Conservation (phyloP, 2,888 invertebrate species). For the Emmelina monodactyla region DNA sequence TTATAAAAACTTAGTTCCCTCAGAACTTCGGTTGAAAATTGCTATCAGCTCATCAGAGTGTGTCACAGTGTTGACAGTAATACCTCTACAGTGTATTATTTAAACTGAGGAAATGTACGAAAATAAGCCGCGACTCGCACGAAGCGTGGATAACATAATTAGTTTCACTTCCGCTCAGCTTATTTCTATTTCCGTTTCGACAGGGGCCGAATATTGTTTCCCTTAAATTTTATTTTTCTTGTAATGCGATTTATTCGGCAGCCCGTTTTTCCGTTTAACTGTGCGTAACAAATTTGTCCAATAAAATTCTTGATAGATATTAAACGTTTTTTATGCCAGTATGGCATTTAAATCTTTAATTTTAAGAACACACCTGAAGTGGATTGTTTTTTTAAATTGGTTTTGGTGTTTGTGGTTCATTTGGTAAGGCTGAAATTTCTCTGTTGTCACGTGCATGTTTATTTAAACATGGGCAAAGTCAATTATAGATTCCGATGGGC, state of each 20-base stretch:
- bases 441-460: background rate
- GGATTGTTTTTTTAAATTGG: no score
- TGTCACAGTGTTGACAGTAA: constrained; percentile 56
- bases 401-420: no score
- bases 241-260: constrained; percentile 51
- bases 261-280: constrained; percentile 30
- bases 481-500: constrained; percentile 36
- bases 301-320: no score
- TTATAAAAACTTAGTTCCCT: constrained; percentile 32
- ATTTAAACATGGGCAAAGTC: constrained; percentile 17
- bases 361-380: no score
- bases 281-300: constrained; percentile 19
- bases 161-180: constrained; percentile 60
- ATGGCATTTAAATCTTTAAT: no score
- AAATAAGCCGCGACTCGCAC: constrained; percentile 54
- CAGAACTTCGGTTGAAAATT: constrained; percentile 41
- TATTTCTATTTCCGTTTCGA: constrained; percentile 62
- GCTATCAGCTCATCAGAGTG: constrained; percentile 48
- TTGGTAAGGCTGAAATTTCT: background rate
- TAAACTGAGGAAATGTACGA: constrained; percentile 45
- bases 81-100: constrained; percentile 44
- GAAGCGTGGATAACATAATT: constrained; percentile 61
- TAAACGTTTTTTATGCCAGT: no score
- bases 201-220: constrained; percentile 49
- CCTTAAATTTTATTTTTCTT: constrained; percentile 53